Percentiles rank a stretch among this genome's conserved stretches.
These are phyloP conservation scores for Rhadina sibilatrix DNA, from an alignment of 2,113 vertebrate genomes.

Conservation along the genomic window DNA sequence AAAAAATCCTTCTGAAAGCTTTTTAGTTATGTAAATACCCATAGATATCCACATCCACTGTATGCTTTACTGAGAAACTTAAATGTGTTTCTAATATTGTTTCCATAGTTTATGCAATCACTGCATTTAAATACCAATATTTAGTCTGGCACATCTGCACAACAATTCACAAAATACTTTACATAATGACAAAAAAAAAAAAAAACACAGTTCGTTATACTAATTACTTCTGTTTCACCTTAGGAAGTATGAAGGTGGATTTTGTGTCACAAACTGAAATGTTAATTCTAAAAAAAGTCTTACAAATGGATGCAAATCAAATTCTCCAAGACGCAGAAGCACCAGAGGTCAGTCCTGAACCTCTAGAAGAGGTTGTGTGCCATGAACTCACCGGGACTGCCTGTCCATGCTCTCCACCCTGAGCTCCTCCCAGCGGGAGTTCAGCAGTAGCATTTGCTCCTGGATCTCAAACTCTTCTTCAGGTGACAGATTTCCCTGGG, in stretches of 20 bases:
- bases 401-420: slow-evolving; percentile 96
- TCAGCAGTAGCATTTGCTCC: slow-evolving; percentile 94
- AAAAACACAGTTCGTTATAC: accelerated
- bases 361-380: not conserved
- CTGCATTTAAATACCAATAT: not conserved
- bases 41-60: not conserved
- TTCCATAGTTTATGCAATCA: not conserved
- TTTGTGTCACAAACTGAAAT: not conserved
- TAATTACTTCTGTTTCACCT: not conserved
- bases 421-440: slow-evolving; percentile 92
- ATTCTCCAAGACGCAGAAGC: not conserved
- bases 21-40: not conserved
- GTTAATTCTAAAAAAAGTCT: not conserved
- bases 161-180: not conserved
- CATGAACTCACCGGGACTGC: slow-evolving; percentile 85
- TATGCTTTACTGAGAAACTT: not conserved
- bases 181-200: not conserved
- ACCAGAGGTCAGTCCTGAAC: not conserved
- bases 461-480: slow-evolving; percentile 96
- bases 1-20: not conserved
- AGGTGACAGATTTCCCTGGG: slow-evolving; percentile 86
- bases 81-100: not conserved
- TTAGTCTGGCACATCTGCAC: not conserved
- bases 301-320: not conserved
- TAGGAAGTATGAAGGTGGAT: not conserved